phyloP scores from a whole-genome alignment of 30 jellyfish, hydroid and myxozoan genomes.

The Aurelia sp. region DNA sequence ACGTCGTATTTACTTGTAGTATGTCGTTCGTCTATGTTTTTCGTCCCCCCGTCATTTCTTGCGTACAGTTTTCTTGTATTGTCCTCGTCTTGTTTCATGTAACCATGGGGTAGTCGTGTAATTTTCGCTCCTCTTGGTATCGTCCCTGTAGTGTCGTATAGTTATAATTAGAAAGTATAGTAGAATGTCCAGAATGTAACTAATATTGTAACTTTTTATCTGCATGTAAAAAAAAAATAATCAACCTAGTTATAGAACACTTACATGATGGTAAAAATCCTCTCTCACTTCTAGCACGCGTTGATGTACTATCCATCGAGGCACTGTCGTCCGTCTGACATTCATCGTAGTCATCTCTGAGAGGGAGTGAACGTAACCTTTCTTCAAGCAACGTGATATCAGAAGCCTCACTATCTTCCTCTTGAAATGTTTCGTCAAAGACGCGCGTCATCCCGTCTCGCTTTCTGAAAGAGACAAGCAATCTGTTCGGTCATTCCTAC shows the following conservation, averaged over 20 bases:
- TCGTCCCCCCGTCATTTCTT: no score
- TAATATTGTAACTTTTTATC: no score
- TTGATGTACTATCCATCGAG: conserved; percentile 5
- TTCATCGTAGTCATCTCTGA: conserved; percentile 12
- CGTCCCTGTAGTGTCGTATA: no score
- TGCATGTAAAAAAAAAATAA: no score
- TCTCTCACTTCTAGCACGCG: conserved; percentile 5
- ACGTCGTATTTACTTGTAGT: no score
- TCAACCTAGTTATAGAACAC: neutral
- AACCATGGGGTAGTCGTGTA: no score
- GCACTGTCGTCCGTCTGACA: conserved; percentile 2
- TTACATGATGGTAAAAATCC: conserved; percentile 51
- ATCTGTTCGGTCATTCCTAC: neutral
- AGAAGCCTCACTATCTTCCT: conserved; percentile 73
- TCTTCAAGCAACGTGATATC: conserved; percentile 81
- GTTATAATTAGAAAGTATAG: no score
- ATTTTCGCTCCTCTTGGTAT: no score
- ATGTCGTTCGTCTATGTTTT: no score
- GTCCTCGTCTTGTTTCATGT: no score
- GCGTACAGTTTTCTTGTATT: no score
- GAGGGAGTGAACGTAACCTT: conserved; percentile 66
- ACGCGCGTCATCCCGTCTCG: conserved; percentile 66
- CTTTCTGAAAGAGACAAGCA: conserved; percentile 44
- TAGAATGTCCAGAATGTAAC: no score
- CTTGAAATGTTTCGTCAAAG: conserved; percentile 89